Evolutionary conservation across 2,888 invertebrate species (phyloP).

Genomic region (Parapristionchus giblindavisi): DNA sequence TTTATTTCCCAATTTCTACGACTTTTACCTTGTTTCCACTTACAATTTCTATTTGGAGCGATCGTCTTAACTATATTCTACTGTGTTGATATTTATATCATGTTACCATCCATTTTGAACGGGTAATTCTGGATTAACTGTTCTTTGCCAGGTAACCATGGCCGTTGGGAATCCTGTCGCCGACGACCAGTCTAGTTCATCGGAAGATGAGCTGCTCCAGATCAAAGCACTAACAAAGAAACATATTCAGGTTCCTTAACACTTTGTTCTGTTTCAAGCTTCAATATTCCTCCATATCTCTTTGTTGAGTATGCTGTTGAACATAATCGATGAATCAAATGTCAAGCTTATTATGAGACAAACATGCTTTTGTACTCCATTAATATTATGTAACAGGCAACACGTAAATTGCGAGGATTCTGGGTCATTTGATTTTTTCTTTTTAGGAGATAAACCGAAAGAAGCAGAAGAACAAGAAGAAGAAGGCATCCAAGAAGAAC

Average conservation of each 20-base stretch:
- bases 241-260: conserved; percentile 46
- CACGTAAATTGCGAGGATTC: background rate
- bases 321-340: too few relatives aligned
- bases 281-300: background rate
- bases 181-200: conserved; percentile 29
- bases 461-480: conserved; percentile 64
- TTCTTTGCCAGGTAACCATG: conserved; percentile 7
- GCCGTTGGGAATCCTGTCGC: conserved; percentile 12
- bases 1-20: too few relatives aligned
- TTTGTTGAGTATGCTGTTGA: background rate
- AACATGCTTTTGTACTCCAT: too few relatives aligned
- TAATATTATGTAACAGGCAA: too few relatives aligned
- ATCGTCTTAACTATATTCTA: too few relatives aligned
- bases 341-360: too few relatives aligned
- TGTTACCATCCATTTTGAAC: background rate
- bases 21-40: too few relatives aligned
- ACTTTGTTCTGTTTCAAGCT: background rate
- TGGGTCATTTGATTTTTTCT: background rate
- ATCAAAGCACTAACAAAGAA: conserved; percentile 48
- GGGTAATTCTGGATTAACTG: too few relatives aligned
- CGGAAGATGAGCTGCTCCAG: conserved; percentile 33
- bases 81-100: too few relatives aligned
- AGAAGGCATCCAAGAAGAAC: conserved; percentile 65
- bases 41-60: too few relatives aligned
- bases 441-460: conserved; percentile 59